Conservation (phyloP, 2,888 invertebrate genomes). For the Drosophila leonis region DNA sequence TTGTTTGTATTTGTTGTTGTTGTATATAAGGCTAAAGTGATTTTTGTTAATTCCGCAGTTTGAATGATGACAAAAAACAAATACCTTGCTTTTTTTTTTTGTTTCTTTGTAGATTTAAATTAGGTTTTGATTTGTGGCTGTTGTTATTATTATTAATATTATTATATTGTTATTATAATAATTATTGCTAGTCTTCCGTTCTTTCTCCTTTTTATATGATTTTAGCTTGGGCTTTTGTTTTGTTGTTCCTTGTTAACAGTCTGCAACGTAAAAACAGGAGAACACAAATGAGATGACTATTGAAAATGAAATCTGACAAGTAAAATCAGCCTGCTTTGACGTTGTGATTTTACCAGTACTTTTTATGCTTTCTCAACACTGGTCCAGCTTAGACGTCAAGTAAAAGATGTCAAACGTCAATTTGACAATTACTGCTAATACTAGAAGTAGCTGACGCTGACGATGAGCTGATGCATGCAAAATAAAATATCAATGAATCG, state of each 20-base stretch:
- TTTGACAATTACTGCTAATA: slow-evolving; percentile 14
- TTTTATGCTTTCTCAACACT: neutral
- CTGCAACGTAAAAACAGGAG: slow-evolving; percentile 33
- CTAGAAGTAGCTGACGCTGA: slow-evolving; percentile 27
- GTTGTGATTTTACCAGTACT: neutral
- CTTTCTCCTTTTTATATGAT: slow-evolving; percentile 66
- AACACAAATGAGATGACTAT: neutral
- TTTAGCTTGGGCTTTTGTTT: slow-evolving; percentile 52
- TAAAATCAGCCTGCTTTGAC: neutral
- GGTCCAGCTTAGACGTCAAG: neutral
- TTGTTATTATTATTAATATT: slow-evolving; percentile 16
- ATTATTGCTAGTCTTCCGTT: slow-evolving; percentile 72
- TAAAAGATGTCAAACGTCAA: slow-evolving; percentile 23
- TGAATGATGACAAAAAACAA: slow-evolving; percentile 48
- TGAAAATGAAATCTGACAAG: neutral
- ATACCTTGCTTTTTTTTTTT: too few species aligned
- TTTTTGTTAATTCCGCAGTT: slow-evolving; percentile 44
- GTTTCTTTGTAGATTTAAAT: slow-evolving; percentile 34
- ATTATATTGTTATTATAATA: slow-evolving; percentile 39
- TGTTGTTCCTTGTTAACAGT: slow-evolving; percentile 70
- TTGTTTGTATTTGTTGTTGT: slow-evolving; percentile 7
- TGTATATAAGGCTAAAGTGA: slow-evolving; percentile 77
- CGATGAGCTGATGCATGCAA: slow-evolving; percentile 18
- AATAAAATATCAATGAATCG: slow-evolving; percentile 36
- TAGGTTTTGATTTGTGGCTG: slow-evolving; percentile 47